Evolutionary conservation across 2,888 invertebrate species (phyloP), one percentile per base, ranked within the genome.

Genomic region (Lasioglossum marginatum): DNA sequence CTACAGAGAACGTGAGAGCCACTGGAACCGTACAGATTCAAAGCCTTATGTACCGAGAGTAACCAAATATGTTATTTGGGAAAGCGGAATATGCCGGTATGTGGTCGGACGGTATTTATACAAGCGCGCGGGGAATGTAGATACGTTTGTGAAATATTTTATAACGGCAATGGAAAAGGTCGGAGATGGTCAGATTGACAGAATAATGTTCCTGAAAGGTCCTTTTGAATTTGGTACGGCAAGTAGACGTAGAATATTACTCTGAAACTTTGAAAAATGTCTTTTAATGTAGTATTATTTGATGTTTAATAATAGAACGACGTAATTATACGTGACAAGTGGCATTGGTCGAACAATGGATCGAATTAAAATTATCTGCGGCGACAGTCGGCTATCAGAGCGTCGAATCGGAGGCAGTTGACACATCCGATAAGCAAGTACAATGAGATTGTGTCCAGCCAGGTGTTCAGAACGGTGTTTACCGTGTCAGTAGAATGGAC

Each of bases 381-480:
- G 23, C 23, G 68, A 34, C 37, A 37, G 34, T 68, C 68, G 10
- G 23, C n/a, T 68, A 68, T 68, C 68, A 10, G 37, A 8, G 37
- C 34, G 37, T 10, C 37, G 23, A 37, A 23, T 68, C 37, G 37
- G 37, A 68, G 37, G 37, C 23, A n/a, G 68, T 68, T 37, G 68
- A 68, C 37, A 68, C 68, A 68, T 40, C 23, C 37, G 37, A 68
- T 68, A 68, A 37, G 34, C 68, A 68, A 37, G 37, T 68, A 68
- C 68, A 68, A 68, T 37, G 68, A 37, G 68, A 68, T 68, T 68
- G 37, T 68, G 68, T 68, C 68, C 19, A 37, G 68, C 68, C 68
- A 68, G 68, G 68, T 37, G 68, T 37, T 34, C 68, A 12, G 23
- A 23, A 23, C 34, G 68, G 68, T 37, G 68, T 34, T 68, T 37